Conservation (phyloP, 2,113 vertebrate genomes). For the Lichenostomus cassidix region DNA sequence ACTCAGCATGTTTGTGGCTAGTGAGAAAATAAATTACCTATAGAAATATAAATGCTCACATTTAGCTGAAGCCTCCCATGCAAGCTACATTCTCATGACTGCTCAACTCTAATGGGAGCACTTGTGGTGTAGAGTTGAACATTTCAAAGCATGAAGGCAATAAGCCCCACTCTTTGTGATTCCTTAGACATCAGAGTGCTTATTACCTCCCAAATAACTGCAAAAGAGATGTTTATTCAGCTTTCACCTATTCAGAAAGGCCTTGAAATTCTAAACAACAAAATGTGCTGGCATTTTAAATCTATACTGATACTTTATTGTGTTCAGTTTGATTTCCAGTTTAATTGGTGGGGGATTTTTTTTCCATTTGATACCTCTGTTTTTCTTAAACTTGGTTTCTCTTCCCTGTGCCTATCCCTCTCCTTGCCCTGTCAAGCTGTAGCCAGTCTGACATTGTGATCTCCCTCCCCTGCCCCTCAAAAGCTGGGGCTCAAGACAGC, state of each 20-base stretch:
- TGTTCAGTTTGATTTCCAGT: neutral
- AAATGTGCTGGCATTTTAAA: neutral
- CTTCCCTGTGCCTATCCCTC: neutral
- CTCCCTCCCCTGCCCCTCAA: neutral
- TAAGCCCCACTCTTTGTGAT: neutral
- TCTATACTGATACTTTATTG: neutral
- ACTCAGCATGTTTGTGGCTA: neutral
- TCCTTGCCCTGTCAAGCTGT: neutral
- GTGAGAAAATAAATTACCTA: constrained; percentile 30
- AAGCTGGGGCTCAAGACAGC: neutral
- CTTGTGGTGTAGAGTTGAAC: neutral
- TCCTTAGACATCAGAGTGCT: neutral
- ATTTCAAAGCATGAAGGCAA: constrained; percentile 20
- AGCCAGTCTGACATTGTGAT: neutral
- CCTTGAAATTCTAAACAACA: neutral
- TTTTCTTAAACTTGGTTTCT: neutral
- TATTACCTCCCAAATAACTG: constrained; percentile 14
- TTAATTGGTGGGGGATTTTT: neutral
- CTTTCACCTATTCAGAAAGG: neutral
- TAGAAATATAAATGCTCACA: neutral
- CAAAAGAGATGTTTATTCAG: neutral
- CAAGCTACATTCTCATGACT: neutral
- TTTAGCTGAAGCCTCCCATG: constrained; percentile 14
- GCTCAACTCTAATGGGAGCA: neutral
- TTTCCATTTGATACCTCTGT: neutral